Conservation (phyloP, 2,797 vertebrate species). For the Poecilia picta region DNA sequence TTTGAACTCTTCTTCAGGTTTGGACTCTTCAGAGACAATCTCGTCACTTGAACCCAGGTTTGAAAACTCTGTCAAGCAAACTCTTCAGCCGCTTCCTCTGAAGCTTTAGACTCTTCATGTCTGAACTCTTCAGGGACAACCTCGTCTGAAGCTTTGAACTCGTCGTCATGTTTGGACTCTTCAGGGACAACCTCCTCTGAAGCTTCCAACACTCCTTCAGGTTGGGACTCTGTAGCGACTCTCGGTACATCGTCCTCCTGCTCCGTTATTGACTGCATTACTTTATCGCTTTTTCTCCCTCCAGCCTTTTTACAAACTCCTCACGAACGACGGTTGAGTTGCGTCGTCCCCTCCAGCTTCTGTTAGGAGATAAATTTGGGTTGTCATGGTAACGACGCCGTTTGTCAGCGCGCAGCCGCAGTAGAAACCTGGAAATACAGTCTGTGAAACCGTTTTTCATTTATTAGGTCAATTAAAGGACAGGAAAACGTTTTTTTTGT, state of each 20-base stretch:
- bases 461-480: too few relatives aligned
- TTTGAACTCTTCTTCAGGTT: too few relatives aligned
- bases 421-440: too few relatives aligned
- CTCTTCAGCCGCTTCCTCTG: too few relatives aligned
- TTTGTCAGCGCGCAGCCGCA: background rate
- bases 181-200: constrained; percentile 62
- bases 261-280: constrained; percentile 13
- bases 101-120: too few relatives aligned
- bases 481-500: too few relatives aligned
- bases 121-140: too few relatives aligned
- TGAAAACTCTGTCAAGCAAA: too few relatives aligned
- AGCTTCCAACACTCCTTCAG: constrained; percentile 37
- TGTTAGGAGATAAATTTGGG: background rate
- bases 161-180: background rate
- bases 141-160: too few relatives aligned
- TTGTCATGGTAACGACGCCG: constrained; percentile 60
- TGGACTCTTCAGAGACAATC: too few relatives aligned
- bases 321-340: background rate
- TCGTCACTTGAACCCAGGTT: too few relatives aligned
- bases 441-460: too few relatives aligned
- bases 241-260: background rate
- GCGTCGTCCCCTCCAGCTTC: background rate
- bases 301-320: background rate
- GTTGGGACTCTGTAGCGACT: background rate
- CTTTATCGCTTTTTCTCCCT: background rate